phyloP scores from a whole-genome alignment of 2,888 invertebrate genomes.

The Metacarcinus magister region DNA sequence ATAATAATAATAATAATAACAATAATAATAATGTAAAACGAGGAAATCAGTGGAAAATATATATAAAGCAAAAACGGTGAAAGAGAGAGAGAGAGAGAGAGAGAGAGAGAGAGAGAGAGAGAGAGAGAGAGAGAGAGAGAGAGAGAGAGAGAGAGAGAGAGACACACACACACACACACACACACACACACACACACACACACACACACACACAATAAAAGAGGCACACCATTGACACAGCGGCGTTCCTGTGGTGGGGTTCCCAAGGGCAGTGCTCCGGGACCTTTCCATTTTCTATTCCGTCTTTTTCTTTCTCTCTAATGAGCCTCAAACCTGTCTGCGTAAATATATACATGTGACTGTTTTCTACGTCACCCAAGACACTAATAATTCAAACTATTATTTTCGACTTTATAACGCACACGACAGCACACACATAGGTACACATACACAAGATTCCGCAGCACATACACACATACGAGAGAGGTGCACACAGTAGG shows the following conservation, averaged over 20 bases:
- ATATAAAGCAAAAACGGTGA: not conserved
- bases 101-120: not conserved
- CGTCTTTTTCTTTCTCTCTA: not conserved
- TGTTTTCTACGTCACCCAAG: not conserved
- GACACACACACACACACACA: not conserved
- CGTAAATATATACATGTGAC: too few relatives aligned
- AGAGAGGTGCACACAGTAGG: not conserved
- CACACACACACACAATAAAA: not conserved
- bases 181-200: not conserved
- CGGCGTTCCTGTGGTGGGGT: not conserved
- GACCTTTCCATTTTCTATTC: not conserved
- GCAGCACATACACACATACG: not conserved
- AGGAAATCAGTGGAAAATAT: too few relatives aligned
- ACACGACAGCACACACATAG: not conserved
- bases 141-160: not conserved
- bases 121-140: not conserved
- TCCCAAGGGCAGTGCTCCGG: slow-evolving; percentile 17
- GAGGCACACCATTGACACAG: not conserved
- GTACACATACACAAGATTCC: not conserved
- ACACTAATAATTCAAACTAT: not conserved
- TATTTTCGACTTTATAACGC: not conserved
- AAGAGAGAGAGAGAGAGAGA: not conserved
- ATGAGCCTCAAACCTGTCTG: too few relatives aligned
- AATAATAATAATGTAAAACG: not conserved
- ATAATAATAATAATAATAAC: not conserved